These are phyloP conservation scores for Bradysia coprophila DNA, from an alignment of 1,140 invertebrate species.

Conservation along the genomic window DNA sequence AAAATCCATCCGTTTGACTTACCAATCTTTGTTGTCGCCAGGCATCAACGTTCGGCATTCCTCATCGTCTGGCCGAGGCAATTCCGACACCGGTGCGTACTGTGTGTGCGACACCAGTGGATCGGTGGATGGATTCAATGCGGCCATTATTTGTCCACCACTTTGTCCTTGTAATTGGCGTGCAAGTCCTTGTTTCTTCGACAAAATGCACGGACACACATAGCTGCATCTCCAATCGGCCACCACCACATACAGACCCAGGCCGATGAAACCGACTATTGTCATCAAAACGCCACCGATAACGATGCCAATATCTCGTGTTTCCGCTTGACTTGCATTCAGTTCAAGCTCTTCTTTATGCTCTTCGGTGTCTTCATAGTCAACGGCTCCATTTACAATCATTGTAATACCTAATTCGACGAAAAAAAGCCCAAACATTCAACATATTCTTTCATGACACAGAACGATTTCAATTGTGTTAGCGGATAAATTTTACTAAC, in stretches of 20 bases:
- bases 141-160: slow-evolving; percentile 8
- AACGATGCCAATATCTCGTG: slow-evolving; percentile 6
- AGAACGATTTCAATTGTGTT: not conserved
- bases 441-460: no score
- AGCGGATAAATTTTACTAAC: not conserved
- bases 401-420: slow-evolving; percentile 5
- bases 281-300: slow-evolving; percentile 7
- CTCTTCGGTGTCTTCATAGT: slow-evolving; percentile 6
- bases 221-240: slow-evolving; percentile 9
- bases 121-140: slow-evolving; percentile 46
- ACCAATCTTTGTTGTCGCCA: slow-evolving; percentile 44
- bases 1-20: slow-evolving; percentile 8
- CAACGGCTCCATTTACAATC: slow-evolving; percentile 4
- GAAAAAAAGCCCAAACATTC: no score
- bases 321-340: slow-evolving; percentile 1
- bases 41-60: slow-evolving; percentile 45
- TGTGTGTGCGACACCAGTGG: slow-evolving; percentile 40
- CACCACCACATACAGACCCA: slow-evolving; percentile 7
- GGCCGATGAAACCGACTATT: slow-evolving; percentile 3
- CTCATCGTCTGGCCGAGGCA: slow-evolving; percentile 37
- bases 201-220: slow-evolving; percentile 8
- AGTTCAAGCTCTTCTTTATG: slow-evolving; percentile 3
- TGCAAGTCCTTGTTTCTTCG: slow-evolving; percentile 8
- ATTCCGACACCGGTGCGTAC: slow-evolving; percentile 45
- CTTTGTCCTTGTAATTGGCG: slow-evolving; percentile 8